Percentiles rank a stretch among this genome's conserved stretches.
phyloP scores from a whole-genome alignment of 2,113 vertebrate species.

The Pipa parva region DNA sequence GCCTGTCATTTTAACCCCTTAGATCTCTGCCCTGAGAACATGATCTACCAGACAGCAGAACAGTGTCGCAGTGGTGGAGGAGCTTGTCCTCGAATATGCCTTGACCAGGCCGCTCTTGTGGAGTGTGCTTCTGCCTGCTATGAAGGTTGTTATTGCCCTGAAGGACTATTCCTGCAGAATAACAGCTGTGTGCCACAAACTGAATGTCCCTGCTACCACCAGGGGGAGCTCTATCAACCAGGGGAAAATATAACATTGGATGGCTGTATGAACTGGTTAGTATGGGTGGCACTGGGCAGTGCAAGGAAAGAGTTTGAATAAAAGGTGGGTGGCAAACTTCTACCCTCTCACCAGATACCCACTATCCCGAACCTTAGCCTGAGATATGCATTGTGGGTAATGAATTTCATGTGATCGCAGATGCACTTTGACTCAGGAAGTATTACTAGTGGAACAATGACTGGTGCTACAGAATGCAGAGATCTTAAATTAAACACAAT shows the following conservation, averaged over 20 bases:
- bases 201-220: conserved; percentile 72
- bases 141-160: conserved; percentile 72
- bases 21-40: conserved; percentile 72
- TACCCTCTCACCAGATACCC: no score
- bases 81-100: conserved; percentile 70
- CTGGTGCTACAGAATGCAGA: no score
- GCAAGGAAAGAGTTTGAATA: no score
- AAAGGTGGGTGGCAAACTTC: no score
- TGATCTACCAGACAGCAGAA: conserved; percentile 60
- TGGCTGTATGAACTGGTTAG: conserved; percentile 81
- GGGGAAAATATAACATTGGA: conserved; percentile 54
- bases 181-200: conserved; percentile 63
- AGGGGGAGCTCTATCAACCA: conserved; percentile 53
- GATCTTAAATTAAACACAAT: no score
- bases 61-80: conserved; percentile 67
- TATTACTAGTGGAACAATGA: no score
- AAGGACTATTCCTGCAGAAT: conserved; percentile 70
- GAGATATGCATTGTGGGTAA: no score
- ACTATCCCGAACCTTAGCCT: no score
- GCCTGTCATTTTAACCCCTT: not conserved
- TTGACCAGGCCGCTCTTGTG: conserved; percentile 66
- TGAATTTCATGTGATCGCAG: no score
- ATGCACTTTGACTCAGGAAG: no score
- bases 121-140: conserved; percentile 70
- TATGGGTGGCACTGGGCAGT: no score